These are phyloP conservation scores for Automeris io DNA, from an alignment of 2,888 invertebrate genomes.

Conservation along the genomic window DNA sequence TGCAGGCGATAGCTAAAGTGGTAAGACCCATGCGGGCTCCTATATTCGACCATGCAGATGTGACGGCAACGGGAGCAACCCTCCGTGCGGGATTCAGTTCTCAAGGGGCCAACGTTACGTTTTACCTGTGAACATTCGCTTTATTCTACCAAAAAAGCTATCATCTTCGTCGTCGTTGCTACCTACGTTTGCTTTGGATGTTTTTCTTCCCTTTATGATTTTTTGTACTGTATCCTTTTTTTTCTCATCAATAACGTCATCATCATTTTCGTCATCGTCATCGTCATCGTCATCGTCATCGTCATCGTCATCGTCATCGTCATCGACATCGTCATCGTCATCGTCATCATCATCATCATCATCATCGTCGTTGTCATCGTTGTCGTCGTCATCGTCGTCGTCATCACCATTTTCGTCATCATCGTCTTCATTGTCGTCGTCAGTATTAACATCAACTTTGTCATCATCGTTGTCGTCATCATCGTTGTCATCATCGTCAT, in stretches of 20 bases:
- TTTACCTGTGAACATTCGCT: conserved; percentile 72
- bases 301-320: background rate
- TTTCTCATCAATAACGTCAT: conserved; percentile 19
- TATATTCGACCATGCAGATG: conserved; percentile 69
- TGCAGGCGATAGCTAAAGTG: conserved; percentile 80
- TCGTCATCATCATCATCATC: conserved; percentile 48
- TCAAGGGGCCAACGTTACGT: conserved; percentile 55
- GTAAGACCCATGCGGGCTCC: conserved; percentile 51
- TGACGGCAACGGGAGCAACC: conserved; percentile 41
- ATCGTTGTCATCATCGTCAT: conserved; percentile 54
- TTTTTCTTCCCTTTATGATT: background rate
- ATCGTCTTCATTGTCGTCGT: conserved; percentile 46
- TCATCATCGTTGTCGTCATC: conserved; percentile 43
- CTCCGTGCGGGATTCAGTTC: conserved; percentile 55
- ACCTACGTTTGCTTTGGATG: conserved; percentile 26
- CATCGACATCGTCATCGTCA: conserved; percentile 57
- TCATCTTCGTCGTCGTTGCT: conserved; percentile 71
- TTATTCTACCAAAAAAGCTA: conserved; percentile 70
- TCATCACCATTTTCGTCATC: conserved; percentile 56
- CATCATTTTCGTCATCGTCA: conserved; percentile 4
- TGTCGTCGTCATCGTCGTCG: conserved; percentile 40
- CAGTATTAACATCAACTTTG: conserved; percentile 59
- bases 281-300: conserved; percentile 29
- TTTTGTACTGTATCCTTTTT: conserved; percentile 62
- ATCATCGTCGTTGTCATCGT: conserved; percentile 48